These are phyloP conservation scores for Orthonychiurus folsomi DNA, from an alignment of 2,888 invertebrate genomes.

Conservation along the genomic window DNA sequence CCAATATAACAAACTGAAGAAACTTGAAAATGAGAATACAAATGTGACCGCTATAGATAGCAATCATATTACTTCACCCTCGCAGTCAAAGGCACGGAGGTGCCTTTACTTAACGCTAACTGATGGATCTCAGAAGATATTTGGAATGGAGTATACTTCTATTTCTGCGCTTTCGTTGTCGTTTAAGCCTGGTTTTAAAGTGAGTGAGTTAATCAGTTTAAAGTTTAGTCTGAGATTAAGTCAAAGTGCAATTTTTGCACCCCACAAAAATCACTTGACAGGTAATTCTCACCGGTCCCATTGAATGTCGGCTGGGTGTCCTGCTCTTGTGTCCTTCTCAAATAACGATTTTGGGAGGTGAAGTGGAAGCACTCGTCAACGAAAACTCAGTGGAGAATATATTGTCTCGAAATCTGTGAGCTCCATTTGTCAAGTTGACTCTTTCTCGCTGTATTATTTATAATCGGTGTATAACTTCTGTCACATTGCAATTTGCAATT, in stretches of 20 bases:
- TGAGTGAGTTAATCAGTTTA: background rate
- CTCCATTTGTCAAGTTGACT: too few relatives aligned
- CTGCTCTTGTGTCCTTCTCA: slow-evolving; percentile 56
- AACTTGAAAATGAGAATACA: slow-evolving; percentile 45
- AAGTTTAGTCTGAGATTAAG: background rate
- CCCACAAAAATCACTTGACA: slow-evolving; percentile 43
- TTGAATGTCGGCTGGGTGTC: slow-evolving; percentile 61
- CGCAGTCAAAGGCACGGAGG: slow-evolving; percentile 53
- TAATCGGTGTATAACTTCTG: too few relatives aligned
- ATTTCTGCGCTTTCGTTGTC: slow-evolving; percentile 42
- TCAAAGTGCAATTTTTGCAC: too few relatives aligned
- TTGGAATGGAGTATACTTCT: slow-evolving; percentile 61
- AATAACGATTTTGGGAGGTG: slow-evolving; percentile 60
- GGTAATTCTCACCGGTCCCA: slow-evolving; percentile 58
- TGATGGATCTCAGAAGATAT: slow-evolving; percentile 62
- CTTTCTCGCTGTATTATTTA: too few relatives aligned
- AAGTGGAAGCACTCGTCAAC: slow-evolving; percentile 56
- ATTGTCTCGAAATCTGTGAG: slow-evolving; percentile 52
- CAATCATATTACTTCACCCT: slow-evolving; percentile 48
- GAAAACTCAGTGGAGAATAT: slow-evolving; percentile 55
- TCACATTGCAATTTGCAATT: too few relatives aligned
- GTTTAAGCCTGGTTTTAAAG: slow-evolving; percentile 46
- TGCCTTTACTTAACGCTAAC: slow-evolving; percentile 63
- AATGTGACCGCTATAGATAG: slow-evolving; percentile 42
- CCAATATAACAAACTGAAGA: slow-evolving; percentile 53